These are phyloP conservation scores for Rhysida immarginata DNA, from an alignment of 1,140 invertebrate species.

Conservation along the genomic window DNA sequence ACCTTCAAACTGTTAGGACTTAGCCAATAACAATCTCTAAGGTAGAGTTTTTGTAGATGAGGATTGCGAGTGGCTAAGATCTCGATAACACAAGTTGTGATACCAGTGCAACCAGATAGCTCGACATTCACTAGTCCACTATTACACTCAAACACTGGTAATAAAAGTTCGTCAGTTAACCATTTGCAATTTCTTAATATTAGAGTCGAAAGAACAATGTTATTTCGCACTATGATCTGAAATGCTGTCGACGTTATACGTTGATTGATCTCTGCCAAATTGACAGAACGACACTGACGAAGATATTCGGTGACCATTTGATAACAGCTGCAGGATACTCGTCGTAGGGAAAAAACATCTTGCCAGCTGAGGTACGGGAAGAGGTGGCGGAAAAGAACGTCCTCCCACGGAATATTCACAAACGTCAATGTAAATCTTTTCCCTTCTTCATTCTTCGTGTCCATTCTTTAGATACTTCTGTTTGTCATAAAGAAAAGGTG, in stretches of 20 bases:
- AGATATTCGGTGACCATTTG: neutral
- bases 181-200: conserved; percentile 26
- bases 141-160: conserved; percentile 23
- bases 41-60: conserved; percentile 18
- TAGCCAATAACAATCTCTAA: conserved; percentile 28
- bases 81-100: conserved; percentile 23
- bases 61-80: conserved; percentile 20
- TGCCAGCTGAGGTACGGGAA: neutral
- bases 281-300: neutral
- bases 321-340: neutral
- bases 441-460: no score
- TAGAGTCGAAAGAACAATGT: conserved; percentile 9
- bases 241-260: neutral
- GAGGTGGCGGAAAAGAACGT: neutral
- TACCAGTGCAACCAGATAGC: conserved; percentile 23
- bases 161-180: conserved; percentile 23
- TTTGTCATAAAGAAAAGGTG: no score
- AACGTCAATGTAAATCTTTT: no score
- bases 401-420: conserved; percentile 1
- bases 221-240: neutral
- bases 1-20: conserved; percentile 21
- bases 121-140: conserved; percentile 20
- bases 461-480: no score
- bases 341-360: neutral
- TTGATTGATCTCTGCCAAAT: neutral